phyloP scores from a whole-genome alignment of 2,113 vertebrate genomes.

The Asarcornis scutulata region DNA sequence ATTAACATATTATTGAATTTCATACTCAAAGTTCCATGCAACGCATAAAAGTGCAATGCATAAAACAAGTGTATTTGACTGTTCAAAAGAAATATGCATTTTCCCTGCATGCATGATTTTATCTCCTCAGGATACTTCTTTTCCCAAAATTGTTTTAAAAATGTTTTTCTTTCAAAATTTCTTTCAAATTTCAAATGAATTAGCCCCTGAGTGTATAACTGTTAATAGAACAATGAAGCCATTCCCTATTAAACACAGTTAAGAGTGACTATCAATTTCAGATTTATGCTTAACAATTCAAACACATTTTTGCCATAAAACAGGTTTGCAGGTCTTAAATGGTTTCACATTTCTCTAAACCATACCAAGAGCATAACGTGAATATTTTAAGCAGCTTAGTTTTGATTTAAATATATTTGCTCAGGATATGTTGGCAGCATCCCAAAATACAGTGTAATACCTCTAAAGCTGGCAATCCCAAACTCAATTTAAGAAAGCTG shows the following conservation, averaged over 20 bases:
- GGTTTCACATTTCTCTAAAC: slow-evolving; percentile 87
- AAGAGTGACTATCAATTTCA: slow-evolving; percentile 61
- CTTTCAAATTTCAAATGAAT: slow-evolving; percentile 50
- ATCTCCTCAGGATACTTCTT: neutral
- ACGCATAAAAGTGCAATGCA: neutral
- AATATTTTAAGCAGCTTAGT: slow-evolving; percentile 93
- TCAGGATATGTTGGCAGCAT: slow-evolving; percentile 82
- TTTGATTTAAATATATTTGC: slow-evolving; percentile 93
- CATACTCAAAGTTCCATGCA: neutral
- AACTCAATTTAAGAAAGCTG: slow-evolving; percentile 85
- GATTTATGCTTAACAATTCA: slow-evolving; percentile 67
- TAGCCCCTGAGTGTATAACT: slow-evolving; percentile 15
- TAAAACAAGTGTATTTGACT: neutral
- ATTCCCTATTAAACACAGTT: slow-evolving; percentile 63
- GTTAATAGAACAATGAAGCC: slow-evolving; percentile 58
- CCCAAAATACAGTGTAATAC: slow-evolving; percentile 84
- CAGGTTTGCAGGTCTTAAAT: slow-evolving; percentile 81
- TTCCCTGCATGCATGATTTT: neutral
- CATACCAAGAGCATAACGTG: slow-evolving; percentile 86
- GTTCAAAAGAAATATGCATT: neutral
- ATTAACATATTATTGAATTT: neutral
- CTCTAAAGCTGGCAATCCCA: slow-evolving; percentile 83
- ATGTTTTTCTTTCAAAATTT: neutral
- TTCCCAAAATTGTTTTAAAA: neutral
- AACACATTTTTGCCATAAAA: slow-evolving; percentile 79